Evolutionary conservation across 2,113 vertebrate species (phyloP).

Genomic region (Triplophysa dalaica): DNA sequence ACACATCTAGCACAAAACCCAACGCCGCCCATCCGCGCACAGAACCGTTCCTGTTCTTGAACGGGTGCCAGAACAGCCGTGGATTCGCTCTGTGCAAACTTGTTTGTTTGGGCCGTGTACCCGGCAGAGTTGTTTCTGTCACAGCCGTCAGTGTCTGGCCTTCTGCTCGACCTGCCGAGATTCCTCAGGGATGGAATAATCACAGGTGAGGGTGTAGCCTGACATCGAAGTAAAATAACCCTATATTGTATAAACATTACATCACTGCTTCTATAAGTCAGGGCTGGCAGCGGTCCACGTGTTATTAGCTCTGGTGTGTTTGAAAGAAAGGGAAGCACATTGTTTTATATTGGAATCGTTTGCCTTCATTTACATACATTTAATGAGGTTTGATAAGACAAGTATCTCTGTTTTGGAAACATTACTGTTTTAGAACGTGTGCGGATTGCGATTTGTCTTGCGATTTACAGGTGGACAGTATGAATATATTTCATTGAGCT

Average conservation of each 20-base stretch:
- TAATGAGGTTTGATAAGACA: neutral
- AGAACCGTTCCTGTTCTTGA: slow-evolving; percentile 47
- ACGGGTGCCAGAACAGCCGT: slow-evolving; percentile 38
- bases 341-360: slow-evolving; percentile 43
- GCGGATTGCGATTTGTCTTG: too few relatives aligned
- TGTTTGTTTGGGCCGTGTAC: slow-evolving; percentile 42
- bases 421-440: too few relatives aligned
- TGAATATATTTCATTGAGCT: too few relatives aligned
- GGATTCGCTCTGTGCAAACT: slow-evolving; percentile 42
- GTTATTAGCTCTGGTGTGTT: slow-evolving; percentile 55
- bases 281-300: slow-evolving; percentile 69
- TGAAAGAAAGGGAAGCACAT: slow-evolving; percentile 44
- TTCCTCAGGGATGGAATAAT: slow-evolving; percentile 73
- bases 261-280: slow-evolving; percentile 68
- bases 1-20: slow-evolving; percentile 48
- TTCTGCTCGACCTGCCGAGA: slow-evolving; percentile 57
- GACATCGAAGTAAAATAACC: slow-evolving; percentile 74
- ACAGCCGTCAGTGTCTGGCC: slow-evolving; percentile 64
- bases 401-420: too few relatives aligned
- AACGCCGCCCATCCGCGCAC: slow-evolving; percentile 39
- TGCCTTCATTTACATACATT: neutral
- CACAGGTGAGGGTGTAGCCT: slow-evolving; percentile 72
- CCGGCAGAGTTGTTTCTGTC: slow-evolving; percentile 50
- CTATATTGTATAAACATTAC: slow-evolving; percentile 77
- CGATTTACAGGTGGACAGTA: too few relatives aligned